Conservation (phyloP, 2,113 vertebrate species). For the Machaerirhynchus nigripectus region DNA sequence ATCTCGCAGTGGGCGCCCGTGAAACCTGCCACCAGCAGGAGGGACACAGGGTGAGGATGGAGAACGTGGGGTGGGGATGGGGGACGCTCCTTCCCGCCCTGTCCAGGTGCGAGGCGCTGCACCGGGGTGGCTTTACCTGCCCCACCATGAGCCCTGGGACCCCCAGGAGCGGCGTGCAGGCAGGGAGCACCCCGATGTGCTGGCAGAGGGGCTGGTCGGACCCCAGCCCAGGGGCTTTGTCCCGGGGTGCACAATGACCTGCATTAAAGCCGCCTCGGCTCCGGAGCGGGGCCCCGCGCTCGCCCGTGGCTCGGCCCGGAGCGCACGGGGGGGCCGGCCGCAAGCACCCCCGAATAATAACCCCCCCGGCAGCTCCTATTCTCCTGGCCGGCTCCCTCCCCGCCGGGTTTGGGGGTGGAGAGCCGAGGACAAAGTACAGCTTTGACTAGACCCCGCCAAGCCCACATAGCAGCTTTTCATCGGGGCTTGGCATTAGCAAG, state of each 20-base stretch:
- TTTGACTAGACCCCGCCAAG: conserved; percentile 55
- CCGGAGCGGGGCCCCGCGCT: background rate
- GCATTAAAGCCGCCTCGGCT: background rate
- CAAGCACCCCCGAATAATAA: conserved; percentile 18
- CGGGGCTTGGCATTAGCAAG: conserved; percentile 59
- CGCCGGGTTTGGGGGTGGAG: conserved; percentile 31
- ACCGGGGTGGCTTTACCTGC: rapidly evolving
- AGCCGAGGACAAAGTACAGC: conserved; percentile 62
- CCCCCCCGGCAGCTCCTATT: conserved; percentile 12
- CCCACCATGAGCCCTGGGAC: rapidly evolving
- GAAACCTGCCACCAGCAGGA: conserved; percentile 74
- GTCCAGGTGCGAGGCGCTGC: rapidly evolving
- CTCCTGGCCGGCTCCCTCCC: conserved; percentile 51
- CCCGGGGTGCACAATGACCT: background rate
- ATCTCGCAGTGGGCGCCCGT: conserved; percentile 84
- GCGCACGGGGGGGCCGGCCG: background rate
- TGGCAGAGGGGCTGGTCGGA: background rate
- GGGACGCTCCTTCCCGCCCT: background rate
- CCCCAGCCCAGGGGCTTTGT: background rate
- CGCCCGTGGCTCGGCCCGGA: background rate
- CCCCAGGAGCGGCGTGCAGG: background rate
- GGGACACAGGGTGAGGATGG: background rate
- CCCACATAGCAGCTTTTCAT: conserved; percentile 72
- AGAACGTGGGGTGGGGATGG: background rate
- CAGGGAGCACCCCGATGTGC: background rate